Conservation (phyloP, 2,113 vertebrate species). For the Tinamus guttatus region DNA sequence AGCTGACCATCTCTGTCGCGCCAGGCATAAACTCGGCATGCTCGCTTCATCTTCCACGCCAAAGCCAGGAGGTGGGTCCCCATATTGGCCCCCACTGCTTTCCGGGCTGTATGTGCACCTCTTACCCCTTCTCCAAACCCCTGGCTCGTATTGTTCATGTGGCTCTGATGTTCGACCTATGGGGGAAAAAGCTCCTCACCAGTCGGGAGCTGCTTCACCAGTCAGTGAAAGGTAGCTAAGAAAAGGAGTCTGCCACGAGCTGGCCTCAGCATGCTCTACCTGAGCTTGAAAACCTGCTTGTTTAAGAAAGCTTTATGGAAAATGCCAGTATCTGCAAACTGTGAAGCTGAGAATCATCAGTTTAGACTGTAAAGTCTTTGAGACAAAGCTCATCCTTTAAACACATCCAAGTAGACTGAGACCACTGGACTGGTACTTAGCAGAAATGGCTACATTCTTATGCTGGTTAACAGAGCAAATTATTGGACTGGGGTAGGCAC, state of each 20-base stretch:
- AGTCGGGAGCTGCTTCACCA: fast-evolving
- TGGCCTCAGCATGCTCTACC: not conserved
- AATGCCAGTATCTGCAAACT: not conserved
- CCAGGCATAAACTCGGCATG: not conserved
- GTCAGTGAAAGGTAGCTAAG: not conserved
- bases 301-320: not conserved
- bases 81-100: not conserved
- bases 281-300: not conserved
- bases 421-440: not conserved
- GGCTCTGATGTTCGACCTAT: not conserved
- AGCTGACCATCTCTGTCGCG: not conserved
- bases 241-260: not conserved
- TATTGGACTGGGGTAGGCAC: not conserved
- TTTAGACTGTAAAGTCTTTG: not conserved
- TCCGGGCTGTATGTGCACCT: not conserved
- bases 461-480: not conserved
- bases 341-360: not conserved
- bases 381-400: not conserved
- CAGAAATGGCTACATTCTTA: not conserved
- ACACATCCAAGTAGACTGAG: not conserved
- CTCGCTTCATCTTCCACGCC: fast-evolving
- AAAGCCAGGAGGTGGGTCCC: not conserved
- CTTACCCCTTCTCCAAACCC: not conserved
- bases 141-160: not conserved
- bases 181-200: not conserved